Conservation (phyloP, 2,797 vertebrate species). For the Psittacula derbiana region DNA sequence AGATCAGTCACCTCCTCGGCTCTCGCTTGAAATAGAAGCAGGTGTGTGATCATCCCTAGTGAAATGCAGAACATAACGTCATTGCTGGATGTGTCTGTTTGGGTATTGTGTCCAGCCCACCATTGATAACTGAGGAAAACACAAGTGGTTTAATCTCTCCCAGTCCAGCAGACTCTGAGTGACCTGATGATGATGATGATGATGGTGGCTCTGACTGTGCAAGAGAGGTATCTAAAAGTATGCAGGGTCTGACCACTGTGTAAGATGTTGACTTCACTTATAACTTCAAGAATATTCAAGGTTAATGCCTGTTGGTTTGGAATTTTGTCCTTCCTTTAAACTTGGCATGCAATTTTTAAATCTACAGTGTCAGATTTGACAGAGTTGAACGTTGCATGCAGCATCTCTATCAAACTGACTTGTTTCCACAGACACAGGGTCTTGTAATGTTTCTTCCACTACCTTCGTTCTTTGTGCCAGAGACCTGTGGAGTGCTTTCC, state of each 20-base stretch:
- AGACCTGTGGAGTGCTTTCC: background rate
- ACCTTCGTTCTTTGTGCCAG: background rate
- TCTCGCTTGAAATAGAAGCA: background rate
- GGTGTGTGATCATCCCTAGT: accelerated
- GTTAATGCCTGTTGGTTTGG: background rate
- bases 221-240: background rate
- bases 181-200: background rate
- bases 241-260: background rate
- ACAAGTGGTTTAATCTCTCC: background rate
- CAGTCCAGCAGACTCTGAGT: background rate
- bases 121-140: accelerated
- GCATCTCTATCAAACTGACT: background rate
- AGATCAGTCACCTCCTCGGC: background rate
- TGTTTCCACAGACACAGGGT: background rate
- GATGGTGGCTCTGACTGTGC: background rate
- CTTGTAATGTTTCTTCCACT: background rate
- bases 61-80: accelerated
- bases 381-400: background rate
- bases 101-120: background rate
- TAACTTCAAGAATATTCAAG: background rate
- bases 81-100: background rate
- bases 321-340: background rate
- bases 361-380: background rate
- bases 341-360: background rate
- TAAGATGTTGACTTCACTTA: background rate